Conservation (phyloP, 2,113 vertebrate genomes). For the Calcarius ornatus region DNA sequence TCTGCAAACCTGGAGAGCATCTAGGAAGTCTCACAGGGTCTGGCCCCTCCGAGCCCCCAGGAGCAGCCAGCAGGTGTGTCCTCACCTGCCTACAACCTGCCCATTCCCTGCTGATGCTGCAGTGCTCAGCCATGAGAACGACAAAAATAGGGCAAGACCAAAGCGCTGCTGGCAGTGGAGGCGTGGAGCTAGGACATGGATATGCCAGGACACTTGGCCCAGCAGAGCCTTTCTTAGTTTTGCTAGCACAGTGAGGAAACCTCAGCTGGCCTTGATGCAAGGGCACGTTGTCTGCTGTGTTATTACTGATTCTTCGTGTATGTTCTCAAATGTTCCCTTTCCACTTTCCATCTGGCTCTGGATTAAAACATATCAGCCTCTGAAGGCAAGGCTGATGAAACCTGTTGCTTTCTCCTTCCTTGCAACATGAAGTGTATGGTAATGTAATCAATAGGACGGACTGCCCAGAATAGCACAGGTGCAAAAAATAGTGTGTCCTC, state of each 20-base stretch:
- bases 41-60: neutral
- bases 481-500: neutral
- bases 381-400: neutral
- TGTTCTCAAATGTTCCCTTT: neutral
- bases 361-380: neutral
- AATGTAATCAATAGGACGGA: neutral
- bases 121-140: fast-evolving
- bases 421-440: neutral
- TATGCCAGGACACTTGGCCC: neutral
- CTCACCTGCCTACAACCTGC: neutral
- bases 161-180: neutral
- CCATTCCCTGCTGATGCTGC: neutral
- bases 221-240: neutral
- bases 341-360: neutral
- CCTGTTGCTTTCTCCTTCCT: neutral
- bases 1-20: neutral
- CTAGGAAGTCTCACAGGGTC: neutral
- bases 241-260: neutral
- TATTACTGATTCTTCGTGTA: neutral
- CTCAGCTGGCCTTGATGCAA: neutral
- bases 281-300: neutral
- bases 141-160: neutral
- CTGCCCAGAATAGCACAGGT: neutral
- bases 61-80: neutral
- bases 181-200: fast-evolving